phyloP scores from a whole-genome alignment of 1,140 invertebrate genomes.

The Halesus radiatus region DNA sequence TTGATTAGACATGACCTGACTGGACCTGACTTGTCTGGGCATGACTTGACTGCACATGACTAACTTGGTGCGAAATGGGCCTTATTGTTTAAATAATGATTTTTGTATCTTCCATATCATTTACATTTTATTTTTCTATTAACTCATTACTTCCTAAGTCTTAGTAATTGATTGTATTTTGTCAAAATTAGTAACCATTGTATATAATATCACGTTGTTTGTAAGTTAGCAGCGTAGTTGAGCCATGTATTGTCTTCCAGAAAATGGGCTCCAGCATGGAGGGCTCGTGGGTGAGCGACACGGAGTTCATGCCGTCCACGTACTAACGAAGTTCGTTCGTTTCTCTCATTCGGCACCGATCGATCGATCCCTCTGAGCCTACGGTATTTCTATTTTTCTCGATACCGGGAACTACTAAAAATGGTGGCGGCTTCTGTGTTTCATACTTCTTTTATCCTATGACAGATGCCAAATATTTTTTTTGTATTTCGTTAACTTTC shows the following conservation, averaged over 20 bases:
- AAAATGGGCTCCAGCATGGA: conserved; percentile 69
- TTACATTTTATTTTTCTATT: no score
- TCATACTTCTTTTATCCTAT: not conserved
- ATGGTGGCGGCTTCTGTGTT: conserved; percentile 1
- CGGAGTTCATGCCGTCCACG: conserved; percentile 59
- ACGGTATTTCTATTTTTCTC: conserved; percentile 8
- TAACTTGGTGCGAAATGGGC: no score
- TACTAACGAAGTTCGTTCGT: not conserved
- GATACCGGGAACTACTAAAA: conserved; percentile 3
- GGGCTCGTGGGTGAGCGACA: conserved; percentile 68
- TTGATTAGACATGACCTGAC: no score
- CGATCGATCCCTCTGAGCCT: not conserved
- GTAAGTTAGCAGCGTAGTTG: not conserved
- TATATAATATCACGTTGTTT: no score
- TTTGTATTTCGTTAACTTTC: not conserved
- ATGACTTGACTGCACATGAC: no score
- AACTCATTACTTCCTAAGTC: no score
- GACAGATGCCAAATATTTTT: not conserved
- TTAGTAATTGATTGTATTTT: no score
- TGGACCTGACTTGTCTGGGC: no score
- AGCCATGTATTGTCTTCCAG: conserved; percentile 28
- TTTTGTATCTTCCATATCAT: no score
- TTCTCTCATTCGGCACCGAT: not conserved
- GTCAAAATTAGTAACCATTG: no score
- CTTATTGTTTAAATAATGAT: no score